These are phyloP conservation scores for Staurois parvus DNA, from an alignment of 2,797 vertebrate genomes.

Conservation along the genomic window DNA sequence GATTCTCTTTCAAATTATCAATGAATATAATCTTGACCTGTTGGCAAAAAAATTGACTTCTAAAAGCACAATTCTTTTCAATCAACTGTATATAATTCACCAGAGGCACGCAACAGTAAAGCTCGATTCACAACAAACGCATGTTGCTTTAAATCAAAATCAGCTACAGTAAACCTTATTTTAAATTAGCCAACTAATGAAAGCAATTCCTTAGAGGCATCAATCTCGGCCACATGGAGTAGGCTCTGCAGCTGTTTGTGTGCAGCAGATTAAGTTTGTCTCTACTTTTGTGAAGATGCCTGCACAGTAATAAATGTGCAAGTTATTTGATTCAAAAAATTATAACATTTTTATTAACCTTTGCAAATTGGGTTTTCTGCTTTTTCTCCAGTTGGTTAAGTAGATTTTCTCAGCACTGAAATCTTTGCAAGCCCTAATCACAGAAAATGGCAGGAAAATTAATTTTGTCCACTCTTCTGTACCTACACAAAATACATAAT, in stretches of 20 bases:
- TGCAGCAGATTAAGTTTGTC: slow-evolving; percentile 63
- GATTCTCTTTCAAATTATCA: not conserved
- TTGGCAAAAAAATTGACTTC: not conserved
- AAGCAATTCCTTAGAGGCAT: slow-evolving; percentile 68
- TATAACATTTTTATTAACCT: slow-evolving; percentile 69
- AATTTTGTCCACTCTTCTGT: slow-evolving; percentile 6
- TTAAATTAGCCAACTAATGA: slow-evolving; percentile 71
- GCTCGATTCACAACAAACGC: slow-evolving; percentile 45
- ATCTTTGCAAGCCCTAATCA: slow-evolving; percentile 4
- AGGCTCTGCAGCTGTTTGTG: slow-evolving; percentile 71
- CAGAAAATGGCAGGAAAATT: slow-evolving; percentile 29
- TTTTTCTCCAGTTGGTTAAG: slow-evolving; percentile 63
- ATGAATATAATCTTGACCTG: not conserved
- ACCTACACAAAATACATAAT: not conserved
- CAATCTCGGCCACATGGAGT: slow-evolving; percentile 69
- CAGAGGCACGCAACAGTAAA: slow-evolving; percentile 37
- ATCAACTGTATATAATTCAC: slow-evolving; percentile 34
- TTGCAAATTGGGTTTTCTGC: slow-evolving; percentile 67
- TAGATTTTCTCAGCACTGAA: slow-evolving; percentile 66
- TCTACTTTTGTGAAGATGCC: slow-evolving; percentile 64
- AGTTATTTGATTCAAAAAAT: slow-evolving; percentile 66
- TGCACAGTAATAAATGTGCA: slow-evolving; percentile 64
- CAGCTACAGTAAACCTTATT: slow-evolving; percentile 70
- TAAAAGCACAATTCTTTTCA: slow-evolving; percentile 17
- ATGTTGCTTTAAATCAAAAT: slow-evolving; percentile 67